Evolutionary conservation across 2,113 vertebrate species (phyloP).

Genomic region (Pangasianodon hypophthalmus): DNA sequence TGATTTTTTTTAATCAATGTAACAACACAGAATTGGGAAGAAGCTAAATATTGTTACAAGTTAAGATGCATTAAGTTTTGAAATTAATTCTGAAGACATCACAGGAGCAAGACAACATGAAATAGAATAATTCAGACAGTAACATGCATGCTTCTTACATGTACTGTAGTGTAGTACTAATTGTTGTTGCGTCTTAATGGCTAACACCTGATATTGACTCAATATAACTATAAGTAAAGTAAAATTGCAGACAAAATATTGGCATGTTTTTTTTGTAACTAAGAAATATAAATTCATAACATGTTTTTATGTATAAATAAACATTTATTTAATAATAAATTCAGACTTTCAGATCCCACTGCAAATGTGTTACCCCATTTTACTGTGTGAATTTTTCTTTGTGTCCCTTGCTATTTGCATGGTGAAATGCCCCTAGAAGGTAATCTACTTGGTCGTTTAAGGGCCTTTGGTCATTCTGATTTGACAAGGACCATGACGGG

Average conservation of each 20-base stretch:
- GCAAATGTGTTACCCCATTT: neutral
- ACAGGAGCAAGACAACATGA: constrained; percentile 6
- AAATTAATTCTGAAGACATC: neutral
- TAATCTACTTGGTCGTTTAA: constrained; percentile 1
- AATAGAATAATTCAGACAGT: neutral
- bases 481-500: constrained; percentile 14
- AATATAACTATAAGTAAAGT: neutral
- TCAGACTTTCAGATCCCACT: neutral
- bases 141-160: neutral
- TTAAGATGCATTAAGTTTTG: neutral
- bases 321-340: neutral
- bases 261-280: neutral
- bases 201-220: neutral
- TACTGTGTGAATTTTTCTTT: neutral
- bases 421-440: neutral
- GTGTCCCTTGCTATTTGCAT: constrained; percentile 17
- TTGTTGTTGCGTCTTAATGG: neutral
- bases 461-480: neutral
- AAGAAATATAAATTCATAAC: neutral
- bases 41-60: neutral
- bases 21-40: neutral
- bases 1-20: neutral
- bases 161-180: neutral
- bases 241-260: neutral
- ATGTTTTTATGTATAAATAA: neutral